A percentile compares a stretch with the other conserved stretches of the same genome.
Evolutionary conservation across 2,113 vertebrate species (phyloP).

Genomic region (Passer domesticus): DNA sequence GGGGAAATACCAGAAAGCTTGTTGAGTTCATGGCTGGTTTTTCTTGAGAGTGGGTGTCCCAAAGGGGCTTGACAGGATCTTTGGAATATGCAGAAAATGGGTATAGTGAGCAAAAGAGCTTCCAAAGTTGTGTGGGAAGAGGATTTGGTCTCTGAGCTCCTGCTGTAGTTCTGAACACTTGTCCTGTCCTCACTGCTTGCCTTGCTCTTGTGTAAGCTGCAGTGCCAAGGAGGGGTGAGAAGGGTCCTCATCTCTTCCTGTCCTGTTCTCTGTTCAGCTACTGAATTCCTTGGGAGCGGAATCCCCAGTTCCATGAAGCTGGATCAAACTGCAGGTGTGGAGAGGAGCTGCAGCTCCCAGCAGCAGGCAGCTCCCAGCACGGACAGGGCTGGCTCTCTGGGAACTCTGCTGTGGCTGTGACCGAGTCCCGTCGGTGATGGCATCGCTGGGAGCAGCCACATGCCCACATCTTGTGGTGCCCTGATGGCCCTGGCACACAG

Average conservation of each 20-base stretch:
- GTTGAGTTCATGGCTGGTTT: not conserved
- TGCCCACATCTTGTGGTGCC: accelerated
- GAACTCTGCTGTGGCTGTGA: accelerated
- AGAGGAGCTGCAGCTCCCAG: not conserved
- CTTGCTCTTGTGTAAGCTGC: not conserved
- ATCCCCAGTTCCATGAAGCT: accelerated
- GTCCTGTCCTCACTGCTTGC: not conserved
- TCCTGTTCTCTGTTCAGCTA: not conserved
- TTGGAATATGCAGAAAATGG: not conserved
- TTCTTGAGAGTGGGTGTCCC: not conserved
- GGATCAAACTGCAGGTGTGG: accelerated
- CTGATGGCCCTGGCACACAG: not conserved
- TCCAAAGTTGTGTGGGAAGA: not conserved
- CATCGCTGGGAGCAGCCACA: not conserved
- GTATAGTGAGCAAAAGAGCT: not conserved
- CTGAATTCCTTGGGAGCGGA: not conserved
- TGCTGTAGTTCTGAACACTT: not conserved
- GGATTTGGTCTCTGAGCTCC: not conserved
- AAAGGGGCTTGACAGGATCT: not conserved
- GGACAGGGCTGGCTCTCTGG: accelerated
- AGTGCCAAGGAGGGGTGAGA: not conserved
- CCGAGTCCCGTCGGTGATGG: accelerated
- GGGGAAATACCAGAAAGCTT: not conserved
- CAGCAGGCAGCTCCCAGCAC: not conserved
- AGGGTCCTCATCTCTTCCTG: not conserved